Base-by-base conservation (phyloP, 2,113 vertebrate genomes). In the Laticauda colubrina region DNA sequence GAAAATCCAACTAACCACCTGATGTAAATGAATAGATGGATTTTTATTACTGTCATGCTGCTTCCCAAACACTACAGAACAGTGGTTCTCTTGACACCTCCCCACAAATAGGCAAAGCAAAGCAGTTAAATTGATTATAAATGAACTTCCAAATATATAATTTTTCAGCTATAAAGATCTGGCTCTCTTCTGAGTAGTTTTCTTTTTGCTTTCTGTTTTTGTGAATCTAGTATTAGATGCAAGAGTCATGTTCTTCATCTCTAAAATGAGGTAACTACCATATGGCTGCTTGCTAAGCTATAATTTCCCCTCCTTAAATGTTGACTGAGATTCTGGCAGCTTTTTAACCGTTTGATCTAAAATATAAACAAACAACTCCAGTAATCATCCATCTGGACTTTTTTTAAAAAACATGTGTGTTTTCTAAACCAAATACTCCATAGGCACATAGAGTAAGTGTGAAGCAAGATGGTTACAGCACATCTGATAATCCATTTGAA, bases 341-440 rank as follows among this genome's bases (percentile, higher is more conserved):
- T 94, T 89, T 91, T 93, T 96, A 95, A 96, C 95, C 56, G 94
- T 64, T 2, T 23, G 57, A 89, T 6, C 64, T 94, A 94, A 96
- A 97, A 96, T 92, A 91, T 86, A 95, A 97, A 95, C 45, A 96
- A 95, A 95, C 51, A 96, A 94, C 89, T 94, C 90, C 59, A 95
- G 59, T 51, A 93, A 34, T 93, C 90, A 86, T 85, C 95, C 54
- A 81, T 34, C 51, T 39, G 86, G 92, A 43, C 48, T 91, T 89
- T 91, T 89, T 90, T 61, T 88, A 81, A 43, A 59, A 81, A 81
- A 81, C 14, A 34, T 34, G 15, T 81, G 69, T 81, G 34, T 91
- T 86, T 90, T 64, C 89, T 90, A 94, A 95, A 91, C 91, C 21
- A 55, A 86, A 14, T 86, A 21, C 45, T 87, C n/a, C 5, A 12